Base-by-base conservation (phyloP, 2,888 invertebrate species). In the Stenoptilia bipunctidactyla region DNA sequence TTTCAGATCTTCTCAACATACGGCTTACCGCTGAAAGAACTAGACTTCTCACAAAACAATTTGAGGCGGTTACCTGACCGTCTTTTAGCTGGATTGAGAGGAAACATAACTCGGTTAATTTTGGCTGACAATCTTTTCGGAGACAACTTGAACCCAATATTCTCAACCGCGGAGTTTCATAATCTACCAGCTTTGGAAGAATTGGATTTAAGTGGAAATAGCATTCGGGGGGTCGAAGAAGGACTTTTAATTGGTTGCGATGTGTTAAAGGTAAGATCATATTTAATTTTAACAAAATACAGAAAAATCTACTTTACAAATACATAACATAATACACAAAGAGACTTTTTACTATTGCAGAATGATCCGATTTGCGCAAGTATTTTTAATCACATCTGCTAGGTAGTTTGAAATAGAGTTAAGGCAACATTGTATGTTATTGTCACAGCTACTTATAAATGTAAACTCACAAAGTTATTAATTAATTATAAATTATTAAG, bases 61-160 rank as follows among this genome's bases (percentile, higher is more conserved):
- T 86, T 96, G 2, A 79, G 94, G 36, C 86, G 93, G 45, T 73
- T 96, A 36, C 91, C 93, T 2, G 94, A 94, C 51, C 86, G 92
- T 38, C 80, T 92, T 1, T 85, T 95, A 35, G 85, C 86, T 13
- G 90, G 90, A 1, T 76, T 92, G 0, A 77, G 85, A 55, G 85
- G 86, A 1, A 89, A 89, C 8, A 75, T 96, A 30, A 88, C 88
- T 13, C 90, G 90, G 52, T 66, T 96, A 30, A 86, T 88, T 12
- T 69, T 96, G 39, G 87, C 91, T 15, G 89, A 93, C 57, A 96
- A 96, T 63, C 77, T 93, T n/a, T 84, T 96, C 15, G 96, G 96
- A 1, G 95, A 96, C 62, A 93, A 92, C 55, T 75, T 96, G 15
- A 96, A 95, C 72, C 96, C 96, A 0, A 94, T 96, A 50, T 96